Evolutionary conservation across 2,888 invertebrate species (phyloP).

Genomic region (Papilio protenor): DNA sequence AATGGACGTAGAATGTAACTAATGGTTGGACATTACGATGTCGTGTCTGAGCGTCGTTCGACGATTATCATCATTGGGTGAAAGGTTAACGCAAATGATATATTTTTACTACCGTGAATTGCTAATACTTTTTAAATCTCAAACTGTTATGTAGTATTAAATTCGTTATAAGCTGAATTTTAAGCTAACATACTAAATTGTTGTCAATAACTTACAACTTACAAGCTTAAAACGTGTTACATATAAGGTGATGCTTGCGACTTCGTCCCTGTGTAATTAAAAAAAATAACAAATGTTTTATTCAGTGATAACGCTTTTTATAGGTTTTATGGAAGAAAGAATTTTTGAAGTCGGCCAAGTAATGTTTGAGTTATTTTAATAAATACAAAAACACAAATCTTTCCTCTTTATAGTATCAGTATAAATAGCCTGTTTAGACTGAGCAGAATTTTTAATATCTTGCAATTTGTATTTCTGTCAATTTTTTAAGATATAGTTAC

Average conservation of each 20-base stretch:
- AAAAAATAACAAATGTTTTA: too few species aligned
- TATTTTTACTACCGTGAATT: conserved; percentile 24
- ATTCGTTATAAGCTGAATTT: not conserved
- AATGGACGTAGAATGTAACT: conserved; percentile 4
- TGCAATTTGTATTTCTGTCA: not conserved
- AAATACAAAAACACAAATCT: too few species aligned
- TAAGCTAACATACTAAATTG: not conserved
- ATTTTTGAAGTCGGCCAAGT: too few species aligned
- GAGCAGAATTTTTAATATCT: not conserved
- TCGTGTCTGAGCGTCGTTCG: conserved; percentile 28
- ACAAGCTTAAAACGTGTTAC: too few species aligned
- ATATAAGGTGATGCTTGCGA: too few species aligned
- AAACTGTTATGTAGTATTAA: conserved; percentile 1
- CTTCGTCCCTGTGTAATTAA: too few species aligned
- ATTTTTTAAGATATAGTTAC: not conserved
- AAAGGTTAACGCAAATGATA: conserved; percentile 40
- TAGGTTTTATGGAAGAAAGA: too few species aligned
- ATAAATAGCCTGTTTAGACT: not conserved
- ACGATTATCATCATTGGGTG: conserved; percentile 36
- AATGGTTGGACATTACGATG: conserved; percentile 29
- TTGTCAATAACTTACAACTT: too few species aligned
- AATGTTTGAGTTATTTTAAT: too few species aligned
- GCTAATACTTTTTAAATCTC: conserved; percentile 12
- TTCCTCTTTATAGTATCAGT: too few species aligned
- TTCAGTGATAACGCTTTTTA: too few species aligned